Base-by-base conservation (phyloP, 2,888 invertebrate species). In the Octodonta nipae region DNA sequence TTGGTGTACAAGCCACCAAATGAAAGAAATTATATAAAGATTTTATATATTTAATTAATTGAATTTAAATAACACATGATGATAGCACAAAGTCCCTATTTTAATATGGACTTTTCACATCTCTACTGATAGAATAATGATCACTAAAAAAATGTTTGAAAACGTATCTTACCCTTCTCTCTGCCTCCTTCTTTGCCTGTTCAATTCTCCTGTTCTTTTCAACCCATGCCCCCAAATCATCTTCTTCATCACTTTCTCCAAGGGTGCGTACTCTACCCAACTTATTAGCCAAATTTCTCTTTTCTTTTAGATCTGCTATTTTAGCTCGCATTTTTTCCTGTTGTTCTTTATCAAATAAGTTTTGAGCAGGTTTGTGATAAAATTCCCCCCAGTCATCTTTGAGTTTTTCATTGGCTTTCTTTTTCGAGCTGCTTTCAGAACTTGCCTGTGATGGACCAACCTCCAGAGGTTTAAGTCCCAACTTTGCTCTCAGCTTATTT, bases 401-500 rank as follows among this genome's bases (percentile, higher is more conserved):
- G 27, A 49, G 55, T 11, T 69, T 60, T 37, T 69, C 70, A 35
- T 65, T 67, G 44, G 68, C 59, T 24, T 27, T 36, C 45, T 68
- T 68, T n/a, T 41, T 64, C 14, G 34, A 55, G 27, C 54, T 25
- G 8, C 24, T 27, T 3, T 22, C 51, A 38, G 51, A 54, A 4
- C 43, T 41, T 8, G 30, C 35, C 25, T 30, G 33, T 5, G 44
- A 39, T 10, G 41, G 25, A 25, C 40, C 40, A n/a, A 81, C 64
- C 49, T 91, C 83, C 3, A 96, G 65, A 0, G 95, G 96, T 55
- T 91, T 92, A 17, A 96, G 66, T 1, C 96, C 96, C 13, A 98
- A 70, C 58, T 92, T 91, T 2, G 86, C 86, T 50, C 96, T 70
- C 7, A 98, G 64, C 44, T 79, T 82, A 62, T 93, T 93, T 4